phyloP scores from a whole-genome alignment of 2,888 invertebrate genomes.

The Volucella bombylans region DNA sequence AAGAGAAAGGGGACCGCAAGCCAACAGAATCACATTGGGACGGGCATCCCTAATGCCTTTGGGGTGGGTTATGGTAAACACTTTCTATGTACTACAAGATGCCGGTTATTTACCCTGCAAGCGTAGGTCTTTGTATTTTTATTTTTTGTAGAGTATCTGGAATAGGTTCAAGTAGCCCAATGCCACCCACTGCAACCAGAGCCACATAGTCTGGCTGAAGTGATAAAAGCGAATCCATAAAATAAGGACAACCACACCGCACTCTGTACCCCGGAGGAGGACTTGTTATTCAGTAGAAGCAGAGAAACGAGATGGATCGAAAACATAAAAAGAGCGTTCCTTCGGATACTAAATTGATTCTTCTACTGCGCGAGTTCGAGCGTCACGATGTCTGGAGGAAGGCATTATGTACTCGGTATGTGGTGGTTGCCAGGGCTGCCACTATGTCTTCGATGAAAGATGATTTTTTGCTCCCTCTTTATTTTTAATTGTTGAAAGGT shows the following conservation, averaged over 20 bases:
- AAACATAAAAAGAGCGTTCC: slow-evolving; percentile 17
- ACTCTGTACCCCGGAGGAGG: slow-evolving; percentile 20
- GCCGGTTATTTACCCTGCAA: slow-evolving; percentile 48
- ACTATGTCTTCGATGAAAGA: not conserved
- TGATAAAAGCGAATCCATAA: slow-evolving; percentile 44
- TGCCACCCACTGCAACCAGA: slow-evolving; percentile 15
- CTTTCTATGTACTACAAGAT: slow-evolving; percentile 13
- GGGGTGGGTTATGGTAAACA: slow-evolving; percentile 53
- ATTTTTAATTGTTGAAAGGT: not conserved
- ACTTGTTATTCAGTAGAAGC: not conserved
- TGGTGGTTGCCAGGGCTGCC: slow-evolving; percentile 41
- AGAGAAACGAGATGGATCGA: not conserved
- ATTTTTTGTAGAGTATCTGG: slow-evolving; percentile 8
- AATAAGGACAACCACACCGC: slow-evolving; percentile 47
- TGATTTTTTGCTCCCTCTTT: not conserved
- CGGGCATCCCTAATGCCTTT: slow-evolving; percentile 45
- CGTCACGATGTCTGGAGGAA: slow-evolving; percentile 35
- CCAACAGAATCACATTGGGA: not conserved
- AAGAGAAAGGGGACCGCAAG: not conserved
- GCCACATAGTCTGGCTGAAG: slow-evolving; percentile 45
- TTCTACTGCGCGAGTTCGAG: slow-evolving; percentile 17
- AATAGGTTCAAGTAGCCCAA: slow-evolving; percentile 9
- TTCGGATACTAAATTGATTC: slow-evolving; percentile 32
- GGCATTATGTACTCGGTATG: slow-evolving; percentile 17
- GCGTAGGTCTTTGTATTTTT: not conserved